Evolutionary conservation across 2,888 invertebrate species (phyloP).

Genomic region (Micropterix aruncella): DNA sequence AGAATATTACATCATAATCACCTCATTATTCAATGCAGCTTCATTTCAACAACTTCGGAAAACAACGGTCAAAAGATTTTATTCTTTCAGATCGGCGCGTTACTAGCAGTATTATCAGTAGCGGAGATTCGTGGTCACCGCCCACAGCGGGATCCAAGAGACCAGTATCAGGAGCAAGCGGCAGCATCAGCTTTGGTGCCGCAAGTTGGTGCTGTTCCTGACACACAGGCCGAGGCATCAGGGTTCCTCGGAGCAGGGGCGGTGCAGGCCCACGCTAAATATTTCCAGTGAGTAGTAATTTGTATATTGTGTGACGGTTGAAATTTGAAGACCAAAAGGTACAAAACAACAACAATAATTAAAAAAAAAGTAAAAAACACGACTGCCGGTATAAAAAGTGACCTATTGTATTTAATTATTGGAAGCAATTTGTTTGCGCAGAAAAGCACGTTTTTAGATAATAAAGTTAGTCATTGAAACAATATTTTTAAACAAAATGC

Average conservation of each 20-base stretch:
- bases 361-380: too few relatives aligned
- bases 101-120: background rate
- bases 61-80: too few relatives aligned
- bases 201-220: background rate
- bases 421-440: too few relatives aligned
- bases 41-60: too few relatives aligned
- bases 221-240: constrained; percentile 8
- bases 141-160: background rate
- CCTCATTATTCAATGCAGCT: too few relatives aligned
- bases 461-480: too few relatives aligned
- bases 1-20: too few relatives aligned
- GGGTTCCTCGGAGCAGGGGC: constrained; percentile 8
- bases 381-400: too few relatives aligned
- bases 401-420: too few relatives aligned
- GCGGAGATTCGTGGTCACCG: background rate
- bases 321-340: background rate
- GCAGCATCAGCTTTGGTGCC: background rate
- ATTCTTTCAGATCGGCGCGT: background rate
- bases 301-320: background rate
- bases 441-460: too few relatives aligned
- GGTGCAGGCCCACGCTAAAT: constrained; percentile 33
- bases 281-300: constrained; percentile 31
- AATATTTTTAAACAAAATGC: too few relatives aligned
- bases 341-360: background rate
- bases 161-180: background rate